These are phyloP conservation scores for Chloropsis hardwickii DNA, from an alignment of 2,113 vertebrate species.

Conservation along the genomic window DNA sequence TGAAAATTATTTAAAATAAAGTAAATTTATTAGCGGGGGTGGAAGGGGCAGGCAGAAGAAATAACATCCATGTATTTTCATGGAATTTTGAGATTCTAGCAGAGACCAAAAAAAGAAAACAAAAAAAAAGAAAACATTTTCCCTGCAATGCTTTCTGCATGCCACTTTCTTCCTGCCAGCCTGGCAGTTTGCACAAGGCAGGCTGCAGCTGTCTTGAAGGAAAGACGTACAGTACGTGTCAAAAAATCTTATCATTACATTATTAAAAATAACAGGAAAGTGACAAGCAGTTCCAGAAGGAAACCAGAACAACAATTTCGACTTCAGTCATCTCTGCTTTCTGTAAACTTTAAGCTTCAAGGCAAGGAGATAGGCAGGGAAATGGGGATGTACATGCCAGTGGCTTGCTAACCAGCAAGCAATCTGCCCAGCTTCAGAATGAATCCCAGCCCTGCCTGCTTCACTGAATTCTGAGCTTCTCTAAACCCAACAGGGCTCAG, in stretches of 20 bases:
- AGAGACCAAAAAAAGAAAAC: background rate
- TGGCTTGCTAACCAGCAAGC: background rate
- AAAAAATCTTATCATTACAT: conserved; percentile 4
- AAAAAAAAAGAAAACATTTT: background rate
- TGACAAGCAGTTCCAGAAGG: conserved; percentile 34
- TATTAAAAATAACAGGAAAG: conserved; percentile 47
- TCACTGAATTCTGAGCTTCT: background rate
- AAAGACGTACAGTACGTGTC: background rate
- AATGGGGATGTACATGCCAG: background rate
- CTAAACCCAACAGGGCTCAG: background rate
- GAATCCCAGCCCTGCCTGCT: background rate
- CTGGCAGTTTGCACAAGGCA: conserved; percentile 24
- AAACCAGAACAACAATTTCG: conserved; percentile 3
- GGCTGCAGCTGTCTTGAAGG: conserved; percentile 23
- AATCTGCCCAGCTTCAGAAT: background rate
- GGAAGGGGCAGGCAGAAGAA: background rate
- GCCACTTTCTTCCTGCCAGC: conserved; percentile 34
- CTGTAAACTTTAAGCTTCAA: background rate
- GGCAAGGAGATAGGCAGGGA: background rate
- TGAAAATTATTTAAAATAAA: background rate
- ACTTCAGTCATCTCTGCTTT: background rate
- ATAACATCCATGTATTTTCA: background rate
- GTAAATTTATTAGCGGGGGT: background rate
- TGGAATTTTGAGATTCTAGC: background rate
- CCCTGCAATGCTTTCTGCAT: background rate